Percentiles rank a stretch among this genome's conserved stretches.
Conservation (phyloP, 2,113 vertebrate species). For the Natator depressus region DNA sequence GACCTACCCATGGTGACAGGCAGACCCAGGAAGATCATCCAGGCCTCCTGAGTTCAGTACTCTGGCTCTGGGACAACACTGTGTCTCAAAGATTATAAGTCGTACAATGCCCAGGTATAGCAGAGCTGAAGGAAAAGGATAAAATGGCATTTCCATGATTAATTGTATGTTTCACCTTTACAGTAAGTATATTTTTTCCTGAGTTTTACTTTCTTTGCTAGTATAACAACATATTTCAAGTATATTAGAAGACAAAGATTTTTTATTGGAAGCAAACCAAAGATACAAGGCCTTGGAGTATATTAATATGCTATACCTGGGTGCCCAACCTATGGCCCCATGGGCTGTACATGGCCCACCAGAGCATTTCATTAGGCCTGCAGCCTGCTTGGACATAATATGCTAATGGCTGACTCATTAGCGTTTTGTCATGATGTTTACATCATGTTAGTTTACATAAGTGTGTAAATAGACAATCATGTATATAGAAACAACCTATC, state of each 20-base stretch:
- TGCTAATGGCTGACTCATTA: no score
- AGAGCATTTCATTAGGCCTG: no score
- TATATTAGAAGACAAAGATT: slow-evolving; percentile 37
- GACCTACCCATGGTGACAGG: background rate
- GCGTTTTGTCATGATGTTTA: no score
- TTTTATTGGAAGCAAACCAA: slow-evolving; percentile 42
- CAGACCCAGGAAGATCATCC: accelerated
- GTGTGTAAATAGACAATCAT: no score
- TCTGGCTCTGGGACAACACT: background rate
- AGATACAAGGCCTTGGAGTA: slow-evolving; percentile 49
- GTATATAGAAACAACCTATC: no score
- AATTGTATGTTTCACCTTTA: background rate
- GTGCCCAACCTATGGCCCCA: no score
- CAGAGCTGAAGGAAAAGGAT: background rate
- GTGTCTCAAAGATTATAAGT: background rate
- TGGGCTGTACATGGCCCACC: background rate
- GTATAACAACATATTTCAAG: slow-evolving; percentile 52
- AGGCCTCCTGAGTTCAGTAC: accelerated
- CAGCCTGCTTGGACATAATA: no score
- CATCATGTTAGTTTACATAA: no score
- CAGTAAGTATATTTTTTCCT: slow-evolving; percentile 25
- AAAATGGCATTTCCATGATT: background rate
- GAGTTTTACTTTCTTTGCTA: slow-evolving; percentile 19
- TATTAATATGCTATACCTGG: slow-evolving; percentile 35
- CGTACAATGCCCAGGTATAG: background rate